Evolutionary conservation across 2,888 invertebrate genomes (phyloP).

Genomic region (Plagodis pulveraria): DNA sequence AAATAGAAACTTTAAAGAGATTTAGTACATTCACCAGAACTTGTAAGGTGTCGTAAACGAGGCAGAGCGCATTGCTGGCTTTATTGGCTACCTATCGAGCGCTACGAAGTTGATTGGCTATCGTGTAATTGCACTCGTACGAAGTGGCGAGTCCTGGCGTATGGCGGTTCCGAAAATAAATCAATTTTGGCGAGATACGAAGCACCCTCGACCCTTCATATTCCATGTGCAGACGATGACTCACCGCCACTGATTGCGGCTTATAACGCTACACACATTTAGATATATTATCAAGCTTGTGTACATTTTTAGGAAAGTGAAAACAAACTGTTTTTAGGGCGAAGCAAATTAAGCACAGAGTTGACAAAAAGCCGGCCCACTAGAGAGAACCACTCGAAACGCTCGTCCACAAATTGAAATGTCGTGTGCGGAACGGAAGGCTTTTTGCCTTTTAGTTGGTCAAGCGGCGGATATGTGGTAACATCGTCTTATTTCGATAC

Average conservation of each 20-base stretch:
- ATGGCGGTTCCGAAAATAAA: constrained; percentile 52
- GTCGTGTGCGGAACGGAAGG: constrained; percentile 79
- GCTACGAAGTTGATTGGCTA: constrained; percentile 52
- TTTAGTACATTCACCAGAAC: constrained; percentile 51
- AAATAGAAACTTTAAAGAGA: constrained; percentile 68
- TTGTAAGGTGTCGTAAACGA: constrained; percentile 64
- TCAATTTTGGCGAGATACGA: constrained; percentile 36
- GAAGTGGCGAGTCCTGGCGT: constrained; percentile 36
- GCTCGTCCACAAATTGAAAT: constrained; percentile 67
- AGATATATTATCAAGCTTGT: constrained; percentile 24
- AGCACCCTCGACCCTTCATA: constrained; percentile 35
- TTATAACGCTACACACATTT: constrained; percentile 16
- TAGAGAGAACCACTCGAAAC: constrained; percentile 42
- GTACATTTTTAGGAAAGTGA: constrained; percentile 41
- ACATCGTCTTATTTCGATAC: constrained; percentile 50
- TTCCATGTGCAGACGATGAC: constrained; percentile 33
- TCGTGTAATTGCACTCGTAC: constrained; percentile 31
- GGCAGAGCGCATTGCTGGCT: constrained; percentile 46
- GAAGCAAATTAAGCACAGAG: constrained; percentile 71
- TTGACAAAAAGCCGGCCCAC: constrained; percentile 68
- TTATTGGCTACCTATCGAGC: constrained; percentile 63
- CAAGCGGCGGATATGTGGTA: constrained; percentile 75
- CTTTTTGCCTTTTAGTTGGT: constrained; percentile 67
- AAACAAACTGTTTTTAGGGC: constrained; percentile 57
- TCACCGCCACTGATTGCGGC: constrained; percentile 30